Base-by-base conservation (phyloP, 2,113 vertebrate species). In the Trematomus loennbergii region DNA sequence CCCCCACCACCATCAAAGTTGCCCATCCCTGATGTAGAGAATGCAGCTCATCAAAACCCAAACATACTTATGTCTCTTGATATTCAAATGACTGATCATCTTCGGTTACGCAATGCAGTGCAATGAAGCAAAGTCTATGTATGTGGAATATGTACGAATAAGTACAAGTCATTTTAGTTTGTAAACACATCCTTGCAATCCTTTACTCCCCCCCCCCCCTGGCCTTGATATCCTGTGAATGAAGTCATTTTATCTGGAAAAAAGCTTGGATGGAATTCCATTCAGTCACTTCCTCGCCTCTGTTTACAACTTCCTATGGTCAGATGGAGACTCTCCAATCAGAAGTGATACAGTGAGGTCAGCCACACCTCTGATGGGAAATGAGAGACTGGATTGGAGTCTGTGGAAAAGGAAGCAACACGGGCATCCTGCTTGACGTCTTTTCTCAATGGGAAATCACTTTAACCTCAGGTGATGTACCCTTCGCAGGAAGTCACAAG, bases 281-380 rank as follows among this genome's bases (percentile, higher is more conserved):
- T 62, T 33, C 8, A 0, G 40, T 76, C 73, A 81, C 74, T 82
- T 85, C 78, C 87, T 72, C 0, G 5, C 40, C 29, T 3, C 16
- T 10, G 0, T 10, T 50, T 16, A 1, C 9, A 40, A 11, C 11
- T 65, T 89, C 78, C 45, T 61, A 59, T 86, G 67, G 82, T 29
- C 52, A 63, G 75, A 85, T 58, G 3, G 0, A 9, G 1, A 17
- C 9, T 0, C 0, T 50, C 74, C 82, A 86, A 72, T 88, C 73
- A 81, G 57, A 71, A 0, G 12, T 0, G 22, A 68, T 50, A 10
- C 4, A 59, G 8, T 0, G 5, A 57, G n/a, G 52, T 8, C 1
- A 22, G 71, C 78, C 50, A 58, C 78, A 11, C 18, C 71, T 75
- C 12, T n/a, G 36, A 40, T 6, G 36, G 36, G 20, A 20, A 64